A percentile compares a stretch with the other conserved stretches of the same genome.
phyloP scores from a whole-genome alignment of 2,888 invertebrate species.

The Folsomia manolachei region DNA sequence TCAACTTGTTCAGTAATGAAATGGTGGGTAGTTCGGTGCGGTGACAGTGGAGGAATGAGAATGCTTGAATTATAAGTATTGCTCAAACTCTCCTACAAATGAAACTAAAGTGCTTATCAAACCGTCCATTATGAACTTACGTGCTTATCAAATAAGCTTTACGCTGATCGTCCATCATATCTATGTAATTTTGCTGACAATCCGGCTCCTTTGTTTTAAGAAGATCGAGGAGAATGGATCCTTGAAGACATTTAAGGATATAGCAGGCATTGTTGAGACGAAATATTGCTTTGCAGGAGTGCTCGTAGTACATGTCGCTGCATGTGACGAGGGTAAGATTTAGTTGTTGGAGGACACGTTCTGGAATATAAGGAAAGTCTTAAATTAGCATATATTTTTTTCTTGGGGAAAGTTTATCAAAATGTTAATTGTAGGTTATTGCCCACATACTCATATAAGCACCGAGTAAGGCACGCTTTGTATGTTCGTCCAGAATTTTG shows the following conservation, averaged over 20 bases:
- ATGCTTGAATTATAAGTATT: constrained; percentile 9
- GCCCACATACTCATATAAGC: constrained; percentile 83
- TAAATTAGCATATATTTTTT: no score
- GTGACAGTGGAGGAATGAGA: constrained; percentile 5
- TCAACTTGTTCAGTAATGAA: background rate
- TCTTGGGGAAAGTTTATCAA: no score
- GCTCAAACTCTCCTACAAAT: background rate
- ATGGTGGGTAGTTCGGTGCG: background rate
- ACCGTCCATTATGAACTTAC: constrained; percentile 25
- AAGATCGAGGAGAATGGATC: constrained; percentile 77
- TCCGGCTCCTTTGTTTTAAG: constrained; percentile 78
- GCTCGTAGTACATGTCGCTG: constrained; percentile 86
- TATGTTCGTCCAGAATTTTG: constrained; percentile 55
- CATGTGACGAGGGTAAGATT: constrained; percentile 85
- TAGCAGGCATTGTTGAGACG: constrained; percentile 93
- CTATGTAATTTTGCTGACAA: constrained; percentile 80
- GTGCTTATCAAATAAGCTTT: constrained; percentile 61
- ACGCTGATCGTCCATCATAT: constrained; percentile 81
- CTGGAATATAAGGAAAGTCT: no score
- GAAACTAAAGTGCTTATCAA: constrained; percentile 6
- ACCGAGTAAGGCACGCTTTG: constrained; percentile 68
- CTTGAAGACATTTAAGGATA: constrained; percentile 84
- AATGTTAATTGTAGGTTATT: no score
- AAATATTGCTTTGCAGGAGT: constrained; percentile 81
- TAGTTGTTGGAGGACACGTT: constrained; percentile 83